phyloP scores from a whole-genome alignment of 2,113 vertebrate genomes.

The Felis chaus region DNA sequence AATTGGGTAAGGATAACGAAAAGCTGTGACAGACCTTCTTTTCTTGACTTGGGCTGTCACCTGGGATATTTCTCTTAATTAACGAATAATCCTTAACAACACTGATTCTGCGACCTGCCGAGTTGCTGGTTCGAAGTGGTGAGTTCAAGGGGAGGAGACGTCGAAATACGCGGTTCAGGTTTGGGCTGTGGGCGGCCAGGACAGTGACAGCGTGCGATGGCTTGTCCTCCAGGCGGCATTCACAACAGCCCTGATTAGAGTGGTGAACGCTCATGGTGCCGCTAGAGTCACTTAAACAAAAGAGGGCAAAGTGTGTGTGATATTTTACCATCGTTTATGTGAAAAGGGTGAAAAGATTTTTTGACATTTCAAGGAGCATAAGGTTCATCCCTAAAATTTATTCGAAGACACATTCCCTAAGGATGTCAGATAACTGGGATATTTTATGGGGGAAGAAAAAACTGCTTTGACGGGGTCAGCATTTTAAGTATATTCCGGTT shows the following conservation, averaged over 20 bases:
- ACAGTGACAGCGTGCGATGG: accelerated
- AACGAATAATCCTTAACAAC: not conserved
- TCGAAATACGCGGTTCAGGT: accelerated
- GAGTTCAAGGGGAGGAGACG: not conserved
- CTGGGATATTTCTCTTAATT: not conserved
- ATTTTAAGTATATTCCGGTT: not conserved
- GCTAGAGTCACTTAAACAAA: not conserved
- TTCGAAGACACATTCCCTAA: not conserved
- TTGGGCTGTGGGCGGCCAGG: not conserved
- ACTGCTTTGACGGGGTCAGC: not conserved
- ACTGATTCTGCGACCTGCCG: not conserved
- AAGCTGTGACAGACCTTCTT: accelerated
- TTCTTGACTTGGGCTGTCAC: not conserved
- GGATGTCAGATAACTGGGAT: not conserved
- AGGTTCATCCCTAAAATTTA: not conserved
- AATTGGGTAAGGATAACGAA: not conserved
- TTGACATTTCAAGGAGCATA: not conserved
- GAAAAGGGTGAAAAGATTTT: not conserved
- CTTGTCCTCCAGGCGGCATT: not conserved
- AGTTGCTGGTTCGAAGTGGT: not conserved
- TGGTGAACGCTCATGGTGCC: accelerated
- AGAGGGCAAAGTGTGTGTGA: not conserved
- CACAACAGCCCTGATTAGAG: accelerated
- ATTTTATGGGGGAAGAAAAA: not conserved
- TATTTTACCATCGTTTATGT: not conserved